Base-by-base conservation (phyloP, 1,140 invertebrate genomes). In the Adelges cooleyi region DNA sequence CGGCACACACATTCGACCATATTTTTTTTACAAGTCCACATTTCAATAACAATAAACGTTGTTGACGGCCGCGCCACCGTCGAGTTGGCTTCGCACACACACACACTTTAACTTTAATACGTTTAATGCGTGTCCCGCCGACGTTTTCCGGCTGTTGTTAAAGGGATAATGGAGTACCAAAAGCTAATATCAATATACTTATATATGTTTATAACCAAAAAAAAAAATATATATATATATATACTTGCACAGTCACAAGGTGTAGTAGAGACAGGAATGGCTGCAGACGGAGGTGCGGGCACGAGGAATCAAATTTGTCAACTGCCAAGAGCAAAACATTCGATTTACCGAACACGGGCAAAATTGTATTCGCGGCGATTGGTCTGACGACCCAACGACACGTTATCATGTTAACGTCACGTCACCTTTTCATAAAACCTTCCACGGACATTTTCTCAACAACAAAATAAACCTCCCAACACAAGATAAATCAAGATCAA, bases 131-230 rank as follows among this genome's bases (percentile, higher is more conserved):
- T 59, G 23, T 44, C 20, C 10, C 23, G 23, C 8, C 10, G 10
- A 59, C 54, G 40, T 44, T 59, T 18, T 8, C 23, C 23, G 36
- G 38, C n/a, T 10, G 11, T 59, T 13, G n/a, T 44, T 44, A 46
- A 59, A 20, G 40, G 42, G n/a, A n/a, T 46, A 59, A 59, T 59
- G 40, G 54, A 59, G 40, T 17, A 38, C 53, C 6, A 22, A 56
- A 54, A 54, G 33, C 33, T 9, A n/a, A n/a, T n/a, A n/a, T n/a
- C n/a, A n/a, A n/a, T n/a, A 33, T 33, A 33, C 29, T 6, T 33
- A 33, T 6, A 33, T 33, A 33, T 33, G 11, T 11, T 33, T 6
- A 33, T 33, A 33, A 33, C 29, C 5, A 33, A 33, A 5, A 33
- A 6, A 6, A 33, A 33, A 33, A 33, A 11, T 33, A 33, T 36